These are phyloP conservation scores for Gastrophysa polygoni DNA, from an alignment of 2,888 invertebrate species.

Conservation along the genomic window DNA sequence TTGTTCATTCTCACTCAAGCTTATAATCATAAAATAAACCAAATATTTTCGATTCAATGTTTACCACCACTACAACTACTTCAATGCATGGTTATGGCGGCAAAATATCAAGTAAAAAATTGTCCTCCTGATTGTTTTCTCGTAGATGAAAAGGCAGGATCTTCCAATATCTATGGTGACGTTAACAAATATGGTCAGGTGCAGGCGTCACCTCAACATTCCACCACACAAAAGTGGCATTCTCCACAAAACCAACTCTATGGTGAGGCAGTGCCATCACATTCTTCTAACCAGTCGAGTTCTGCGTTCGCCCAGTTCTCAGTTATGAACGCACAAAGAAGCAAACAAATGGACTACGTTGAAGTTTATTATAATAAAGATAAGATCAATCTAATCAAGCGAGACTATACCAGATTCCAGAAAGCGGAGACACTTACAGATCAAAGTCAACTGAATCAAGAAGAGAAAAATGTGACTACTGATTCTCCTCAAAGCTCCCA, in stretches of 20 bases:
- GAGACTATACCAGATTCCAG: background rate
- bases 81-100: too few species aligned
- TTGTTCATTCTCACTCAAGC: too few species aligned
- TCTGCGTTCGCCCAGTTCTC: constrained; percentile 33
- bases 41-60: too few species aligned
- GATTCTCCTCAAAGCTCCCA: background rate
- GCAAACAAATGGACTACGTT: background rate
- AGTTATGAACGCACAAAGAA: background rate
- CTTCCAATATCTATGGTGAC: too few species aligned
- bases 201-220: constrained; percentile 9
- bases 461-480: background rate
- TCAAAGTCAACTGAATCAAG: background rate
- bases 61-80: too few species aligned
- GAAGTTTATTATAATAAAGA: background rate
- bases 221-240: constrained; percentile 14
- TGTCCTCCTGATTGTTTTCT: too few species aligned
- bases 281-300: constrained; percentile 24
- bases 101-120: too few species aligned
- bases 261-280: constrained; percentile 4
- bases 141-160: background rate
- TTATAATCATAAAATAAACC: too few species aligned
- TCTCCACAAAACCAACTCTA: constrained; percentile 5
- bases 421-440: background rate
- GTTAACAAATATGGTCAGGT: background rate
- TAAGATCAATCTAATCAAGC: background rate